phyloP scores from a whole-genome alignment of 2,113 vertebrate genomes.

The Labeo rohita region DNA sequence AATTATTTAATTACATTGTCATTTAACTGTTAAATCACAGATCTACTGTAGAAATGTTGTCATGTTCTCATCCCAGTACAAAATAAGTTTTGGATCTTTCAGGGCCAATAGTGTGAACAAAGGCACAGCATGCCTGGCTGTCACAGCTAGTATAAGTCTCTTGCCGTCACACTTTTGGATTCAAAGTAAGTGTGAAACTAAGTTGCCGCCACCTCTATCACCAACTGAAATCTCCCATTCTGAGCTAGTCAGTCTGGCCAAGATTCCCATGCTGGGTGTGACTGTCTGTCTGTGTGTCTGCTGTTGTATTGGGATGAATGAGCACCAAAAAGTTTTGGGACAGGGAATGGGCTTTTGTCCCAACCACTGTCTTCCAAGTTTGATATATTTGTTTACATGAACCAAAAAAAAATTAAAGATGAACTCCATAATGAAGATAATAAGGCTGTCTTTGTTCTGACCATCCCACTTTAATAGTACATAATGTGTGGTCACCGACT shows the following conservation, averaged over 20 bases:
- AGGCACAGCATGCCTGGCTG: conserved; percentile 11
- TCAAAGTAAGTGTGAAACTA: conserved; percentile 17
- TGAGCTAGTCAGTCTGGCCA: conserved; percentile 26
- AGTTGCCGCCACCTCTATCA: conserved; percentile 29
- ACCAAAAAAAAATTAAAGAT: background rate
- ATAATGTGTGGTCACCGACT: conserved; percentile 22
- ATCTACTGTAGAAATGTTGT: too few relatives aligned
- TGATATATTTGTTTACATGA: conserved; percentile 68
- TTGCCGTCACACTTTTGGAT: background rate
- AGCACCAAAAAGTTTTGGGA: conserved; percentile 51
- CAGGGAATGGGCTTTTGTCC: conserved; percentile 51
- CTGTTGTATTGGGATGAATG: conserved; percentile 66
- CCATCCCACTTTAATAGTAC: background rate
- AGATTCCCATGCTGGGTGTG: conserved; percentile 58
- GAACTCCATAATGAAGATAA: background rate
- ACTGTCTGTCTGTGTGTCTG: conserved; percentile 53
- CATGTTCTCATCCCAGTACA: background rate
- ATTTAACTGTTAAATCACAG: background rate
- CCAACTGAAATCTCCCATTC: conserved; percentile 8
- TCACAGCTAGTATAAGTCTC: conserved; percentile 11
- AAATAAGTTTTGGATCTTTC: background rate
- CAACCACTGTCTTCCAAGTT: conserved; percentile 64
- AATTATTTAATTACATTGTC: background rate
- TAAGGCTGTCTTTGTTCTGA: background rate
- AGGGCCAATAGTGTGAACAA: conserved; percentile 21